Conservation (phyloP, 2,888 invertebrate species). For the Caradrina clavipalpis region DNA sequence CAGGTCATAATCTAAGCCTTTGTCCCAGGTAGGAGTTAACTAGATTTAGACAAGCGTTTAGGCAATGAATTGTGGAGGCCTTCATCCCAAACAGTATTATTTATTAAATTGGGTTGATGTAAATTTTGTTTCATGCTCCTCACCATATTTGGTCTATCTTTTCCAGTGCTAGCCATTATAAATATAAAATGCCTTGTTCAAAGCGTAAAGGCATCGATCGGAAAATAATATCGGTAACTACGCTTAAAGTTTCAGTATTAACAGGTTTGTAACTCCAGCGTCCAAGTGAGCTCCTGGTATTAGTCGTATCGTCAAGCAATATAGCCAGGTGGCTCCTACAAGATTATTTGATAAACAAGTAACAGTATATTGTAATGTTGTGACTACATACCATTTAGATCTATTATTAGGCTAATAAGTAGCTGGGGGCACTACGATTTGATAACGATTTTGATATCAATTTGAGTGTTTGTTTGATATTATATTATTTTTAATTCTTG, state of each 20-base stretch:
- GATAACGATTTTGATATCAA: too few relatives aligned
- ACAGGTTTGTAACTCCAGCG: background rate
- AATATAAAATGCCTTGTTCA: background rate
- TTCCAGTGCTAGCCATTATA: background rate
- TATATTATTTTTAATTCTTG: too few relatives aligned
- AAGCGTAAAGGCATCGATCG: background rate
- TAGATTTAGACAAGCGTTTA: too few relatives aligned
- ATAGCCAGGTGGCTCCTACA: constrained; percentile 2
- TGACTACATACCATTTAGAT: background rate
- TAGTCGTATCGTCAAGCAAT: background rate
- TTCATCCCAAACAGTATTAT: too few relatives aligned
- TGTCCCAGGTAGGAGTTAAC: background rate
- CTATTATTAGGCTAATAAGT: too few relatives aligned
- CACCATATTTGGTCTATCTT: background rate
- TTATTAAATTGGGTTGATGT: too few relatives aligned
- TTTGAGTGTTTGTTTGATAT: too few relatives aligned
- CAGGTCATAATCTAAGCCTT: background rate
- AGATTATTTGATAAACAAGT: background rate
- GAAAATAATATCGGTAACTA: background rate
- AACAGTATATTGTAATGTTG: background rate
- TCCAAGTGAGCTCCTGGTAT: background rate
- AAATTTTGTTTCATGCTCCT: background rate
- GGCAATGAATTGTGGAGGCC: too few relatives aligned
- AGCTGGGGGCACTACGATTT: too few relatives aligned
- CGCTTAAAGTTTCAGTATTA: background rate